phyloP scores from a whole-genome alignment of 1,140 invertebrate genomes.

The Macrotrachela quadricornifera region DNA sequence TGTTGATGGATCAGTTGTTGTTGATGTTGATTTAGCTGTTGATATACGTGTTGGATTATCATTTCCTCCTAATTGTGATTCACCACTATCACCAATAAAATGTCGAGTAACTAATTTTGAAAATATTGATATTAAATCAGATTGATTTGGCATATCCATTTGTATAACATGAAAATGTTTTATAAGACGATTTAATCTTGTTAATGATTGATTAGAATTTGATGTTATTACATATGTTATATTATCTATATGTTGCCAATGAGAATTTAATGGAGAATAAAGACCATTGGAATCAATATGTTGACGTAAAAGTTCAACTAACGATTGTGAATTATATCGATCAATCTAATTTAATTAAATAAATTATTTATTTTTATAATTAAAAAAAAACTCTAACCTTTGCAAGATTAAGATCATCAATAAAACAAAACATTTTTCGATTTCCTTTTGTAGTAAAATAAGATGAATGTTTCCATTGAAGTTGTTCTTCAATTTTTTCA shows the following conservation, averaged over 20 bases:
- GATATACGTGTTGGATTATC: no score
- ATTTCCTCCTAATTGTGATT: no score
- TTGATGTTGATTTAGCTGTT: no score
- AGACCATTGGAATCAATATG: conserved; percentile 28
- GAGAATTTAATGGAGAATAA: conserved; percentile 19
- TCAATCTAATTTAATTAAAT: background rate
- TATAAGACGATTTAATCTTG: conserved; percentile 19
- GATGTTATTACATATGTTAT: conserved; percentile 25
- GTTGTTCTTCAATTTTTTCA: conserved; percentile 21
- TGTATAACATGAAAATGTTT: conserved; percentile 25
- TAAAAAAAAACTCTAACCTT: conserved; percentile 13
- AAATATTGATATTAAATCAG: conserved; percentile 1
- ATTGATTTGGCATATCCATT: background rate
- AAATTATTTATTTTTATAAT: background rate
- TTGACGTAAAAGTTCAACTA: conserved; percentile 24
- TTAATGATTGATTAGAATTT: conserved; percentile 20
- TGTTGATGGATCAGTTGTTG: no score
- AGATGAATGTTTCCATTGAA: conserved; percentile 28
- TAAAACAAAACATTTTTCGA: conserved; percentile 24
- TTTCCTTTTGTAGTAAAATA: conserved; percentile 28
- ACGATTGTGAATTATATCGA: conserved; percentile 16
- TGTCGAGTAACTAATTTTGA: conserved; percentile 2
- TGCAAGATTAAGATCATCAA: conserved; percentile 28
- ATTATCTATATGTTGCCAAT: conserved; percentile 26
- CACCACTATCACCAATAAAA: conserved; percentile 4